These are phyloP conservation scores for Camponotus vicinus DNA, from an alignment of 1,140 invertebrate genomes.

Conservation along the genomic window DNA sequence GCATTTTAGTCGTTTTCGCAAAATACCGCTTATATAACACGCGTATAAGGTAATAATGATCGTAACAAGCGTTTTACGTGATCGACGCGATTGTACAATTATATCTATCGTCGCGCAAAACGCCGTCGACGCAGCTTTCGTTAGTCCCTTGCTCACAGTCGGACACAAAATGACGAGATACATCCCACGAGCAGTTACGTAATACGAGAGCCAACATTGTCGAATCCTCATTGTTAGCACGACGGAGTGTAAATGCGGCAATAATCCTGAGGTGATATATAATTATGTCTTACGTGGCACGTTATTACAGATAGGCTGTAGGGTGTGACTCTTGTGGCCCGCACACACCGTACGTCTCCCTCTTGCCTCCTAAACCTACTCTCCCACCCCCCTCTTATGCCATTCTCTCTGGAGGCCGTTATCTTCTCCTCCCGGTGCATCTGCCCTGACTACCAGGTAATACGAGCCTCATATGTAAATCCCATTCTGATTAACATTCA, in stretches of 20 bases:
- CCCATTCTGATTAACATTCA: constrained; percentile 81
- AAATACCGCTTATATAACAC: constrained; percentile 1
- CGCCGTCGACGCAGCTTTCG: not conserved
- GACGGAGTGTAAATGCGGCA: constrained; percentile 67
- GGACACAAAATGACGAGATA: constrained; percentile 42
- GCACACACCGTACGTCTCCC: constrained; percentile 12
- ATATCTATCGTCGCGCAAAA: constrained; percentile 17
- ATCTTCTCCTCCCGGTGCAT: constrained; percentile 78
- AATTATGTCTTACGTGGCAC: constrained; percentile 72
- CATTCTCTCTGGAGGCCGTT: constrained; percentile 72
- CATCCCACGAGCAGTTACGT: constrained; percentile 33
- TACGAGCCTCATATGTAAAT: constrained; percentile 79
- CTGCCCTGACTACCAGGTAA: constrained; percentile 75
- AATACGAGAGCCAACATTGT: constrained; percentile 56
- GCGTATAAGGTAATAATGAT: constrained; percentile 38
- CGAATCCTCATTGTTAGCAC: constrained; percentile 67
- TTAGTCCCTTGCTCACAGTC: not conserved
- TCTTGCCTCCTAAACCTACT: constrained; percentile 1
- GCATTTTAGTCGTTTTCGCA: constrained; percentile 16
- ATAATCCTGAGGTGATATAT: constrained; percentile 73
- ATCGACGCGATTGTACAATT: constrained; percentile 15
- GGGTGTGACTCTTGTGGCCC: constrained; percentile 65
- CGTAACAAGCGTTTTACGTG: constrained; percentile 38
- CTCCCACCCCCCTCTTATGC: constrained; percentile 1
- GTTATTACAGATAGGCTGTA: constrained; percentile 71